phyloP scores from a whole-genome alignment of 1,140 invertebrate species.

The Magallana angulata region DNA sequence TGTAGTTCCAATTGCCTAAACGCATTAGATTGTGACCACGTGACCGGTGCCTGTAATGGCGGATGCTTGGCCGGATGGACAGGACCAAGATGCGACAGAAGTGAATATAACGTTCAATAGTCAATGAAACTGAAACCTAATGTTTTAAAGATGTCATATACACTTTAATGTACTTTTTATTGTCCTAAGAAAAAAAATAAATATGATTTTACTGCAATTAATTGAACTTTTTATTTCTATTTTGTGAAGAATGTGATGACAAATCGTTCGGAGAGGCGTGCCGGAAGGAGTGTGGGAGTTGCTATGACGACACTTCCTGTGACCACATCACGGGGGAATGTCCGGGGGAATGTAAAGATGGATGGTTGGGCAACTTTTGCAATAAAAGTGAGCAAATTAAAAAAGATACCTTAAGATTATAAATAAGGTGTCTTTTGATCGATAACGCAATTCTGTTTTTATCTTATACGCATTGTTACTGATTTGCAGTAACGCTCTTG shows the following conservation, averaged over 20 bases:
- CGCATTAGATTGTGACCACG: not conserved
- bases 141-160: too few relatives aligned
- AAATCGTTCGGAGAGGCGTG: not conserved
- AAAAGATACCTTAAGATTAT: too few relatives aligned
- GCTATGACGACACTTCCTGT: not conserved
- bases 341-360: slow-evolving; percentile 55
- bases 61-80: not conserved
- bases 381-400: not conserved
- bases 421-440: too few relatives aligned
- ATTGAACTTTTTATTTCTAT: too few relatives aligned
- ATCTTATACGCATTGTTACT: too few relatives aligned
- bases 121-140: too few relatives aligned
- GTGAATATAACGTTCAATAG: not conserved
- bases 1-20: not conserved
- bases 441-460: too few relatives aligned
- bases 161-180: too few relatives aligned
- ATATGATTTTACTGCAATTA: too few relatives aligned
- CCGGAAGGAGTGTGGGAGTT: not conserved
- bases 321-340: not conserved
- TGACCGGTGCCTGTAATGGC: not conserved
- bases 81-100: not conserved
- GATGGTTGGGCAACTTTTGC: slow-evolving; percentile 35
- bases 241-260: not conserved
- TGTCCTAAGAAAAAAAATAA: too few relatives aligned
- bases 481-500: too few relatives aligned